These are phyloP conservation scores for Oryzias melastigma DNA, from an alignment of 2,113 vertebrate genomes.

Conservation along the genomic window DNA sequence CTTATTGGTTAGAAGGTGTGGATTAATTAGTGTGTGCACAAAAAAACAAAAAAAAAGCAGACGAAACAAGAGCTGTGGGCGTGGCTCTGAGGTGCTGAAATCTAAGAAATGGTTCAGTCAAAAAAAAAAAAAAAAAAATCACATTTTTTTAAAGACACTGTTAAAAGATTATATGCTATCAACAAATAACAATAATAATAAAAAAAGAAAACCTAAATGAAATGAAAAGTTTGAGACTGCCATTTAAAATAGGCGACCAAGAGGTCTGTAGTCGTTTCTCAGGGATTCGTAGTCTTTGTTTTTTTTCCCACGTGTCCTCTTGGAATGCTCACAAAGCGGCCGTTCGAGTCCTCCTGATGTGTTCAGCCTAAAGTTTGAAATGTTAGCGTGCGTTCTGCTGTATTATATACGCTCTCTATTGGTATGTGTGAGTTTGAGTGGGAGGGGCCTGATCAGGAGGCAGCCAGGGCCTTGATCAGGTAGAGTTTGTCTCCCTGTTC, in stretches of 20 bases:
- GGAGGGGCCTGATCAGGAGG: constrained; percentile 77
- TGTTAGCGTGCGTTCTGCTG: constrained; percentile 59
- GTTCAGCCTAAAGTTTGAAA: constrained; percentile 63
- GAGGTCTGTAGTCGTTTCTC: constrained; percentile 65
- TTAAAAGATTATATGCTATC: constrained; percentile 75
- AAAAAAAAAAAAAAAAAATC: constrained; percentile 45
- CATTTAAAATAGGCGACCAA: constrained; percentile 69
- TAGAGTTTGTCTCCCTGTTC: constrained; percentile 93
- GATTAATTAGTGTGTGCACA: constrained; percentile 52
- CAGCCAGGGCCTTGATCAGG: constrained; percentile 85
- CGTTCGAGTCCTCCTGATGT: constrained; percentile 66
- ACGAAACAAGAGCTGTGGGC: constrained; percentile 24
- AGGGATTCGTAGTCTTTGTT: constrained; percentile 60
- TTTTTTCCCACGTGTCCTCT: constrained; percentile 52
- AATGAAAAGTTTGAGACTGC: constrained; percentile 68
- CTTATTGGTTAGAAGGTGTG: constrained; percentile 58
- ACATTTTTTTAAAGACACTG: constrained; percentile 70
- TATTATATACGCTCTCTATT: constrained; percentile 38
- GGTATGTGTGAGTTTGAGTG: constrained; percentile 13
- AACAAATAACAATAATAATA: constrained; percentile 41
- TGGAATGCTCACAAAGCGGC: constrained; percentile 74
- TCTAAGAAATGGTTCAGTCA: constrained; percentile 28
- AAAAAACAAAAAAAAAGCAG: neutral
- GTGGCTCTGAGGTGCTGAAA: constrained; percentile 24
- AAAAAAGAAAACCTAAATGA: constrained; percentile 34